Evolutionary conservation across 2,113 vertebrate genomes (phyloP).

Genomic region (Helogale parvula): DNA sequence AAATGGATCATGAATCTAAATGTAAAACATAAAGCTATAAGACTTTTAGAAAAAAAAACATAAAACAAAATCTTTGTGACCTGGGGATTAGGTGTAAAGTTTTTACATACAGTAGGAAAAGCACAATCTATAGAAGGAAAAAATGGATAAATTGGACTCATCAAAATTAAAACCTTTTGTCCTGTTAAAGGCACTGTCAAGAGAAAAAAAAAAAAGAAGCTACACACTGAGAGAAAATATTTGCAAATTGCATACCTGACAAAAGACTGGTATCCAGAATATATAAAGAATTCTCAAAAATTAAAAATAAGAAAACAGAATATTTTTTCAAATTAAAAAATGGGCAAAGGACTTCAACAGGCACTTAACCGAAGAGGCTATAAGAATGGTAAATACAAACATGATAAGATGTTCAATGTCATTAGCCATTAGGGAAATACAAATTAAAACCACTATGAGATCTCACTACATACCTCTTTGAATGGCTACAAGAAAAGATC

Average conservation of each 20-base stretch:
- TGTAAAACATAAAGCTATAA: neutral
- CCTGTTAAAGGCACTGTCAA: neutral
- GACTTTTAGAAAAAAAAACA: neutral
- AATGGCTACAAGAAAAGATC: slow-evolving; percentile 7
- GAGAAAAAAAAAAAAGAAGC: neutral
- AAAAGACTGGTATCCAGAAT: neutral
- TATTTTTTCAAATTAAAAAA: neutral
- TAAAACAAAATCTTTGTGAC: neutral
- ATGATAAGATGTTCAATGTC: neutral
- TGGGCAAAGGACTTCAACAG: neutral
- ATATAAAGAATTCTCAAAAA: neutral
- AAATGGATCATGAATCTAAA: neutral
- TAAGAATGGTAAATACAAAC: neutral
- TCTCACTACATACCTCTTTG: neutral
- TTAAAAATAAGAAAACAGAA: neutral
- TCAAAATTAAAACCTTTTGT: slow-evolving; percentile 5
- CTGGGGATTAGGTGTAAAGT: neutral
- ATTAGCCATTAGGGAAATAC: neutral
- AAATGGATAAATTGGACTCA: neutral
- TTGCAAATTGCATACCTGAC: neutral
- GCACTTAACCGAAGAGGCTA: neutral
- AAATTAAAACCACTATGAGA: neutral
- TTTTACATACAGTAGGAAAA: neutral
- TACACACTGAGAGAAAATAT: neutral
- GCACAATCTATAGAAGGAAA: neutral